Evolutionary conservation across 2,113 vertebrate species (phyloP), one percentile per base, ranked within the genome.

Genomic region (Periophthalmus modestus): DNA sequence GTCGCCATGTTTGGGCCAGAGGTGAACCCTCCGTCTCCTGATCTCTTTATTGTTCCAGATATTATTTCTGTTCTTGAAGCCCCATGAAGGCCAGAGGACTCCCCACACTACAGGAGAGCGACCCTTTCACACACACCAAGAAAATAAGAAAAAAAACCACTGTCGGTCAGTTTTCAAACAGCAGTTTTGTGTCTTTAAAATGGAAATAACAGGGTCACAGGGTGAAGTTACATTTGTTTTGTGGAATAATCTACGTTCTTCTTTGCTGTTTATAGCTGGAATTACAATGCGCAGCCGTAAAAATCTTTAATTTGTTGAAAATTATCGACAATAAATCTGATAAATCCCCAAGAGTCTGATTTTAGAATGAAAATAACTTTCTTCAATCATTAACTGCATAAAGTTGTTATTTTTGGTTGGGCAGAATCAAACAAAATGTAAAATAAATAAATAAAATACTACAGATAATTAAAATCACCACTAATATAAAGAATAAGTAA

Each of bases 151-250:
- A 67, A 52, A 72, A 71, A 62, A 54, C 19, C 9, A 48, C 77
- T 55, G 74, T 65, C 12, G 54, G 58, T 65, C 52, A 89, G 82
- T 80, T 81, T 75, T 69, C 57, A 71, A 85, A 86, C 86, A 89
- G 81, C 74, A 80, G 57, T 77, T 77, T 74, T 82, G 74, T 48
- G 34, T 88, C 75, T 87, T 39, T 52, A 15, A 63, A 75, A 77
- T 72, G 61, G 61, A 80, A 72, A 79, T 71, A 68, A 66, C 68
- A 50, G 54, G 65, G 61, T 34, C 18, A 2, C 19, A 63, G 47
- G 59, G 72, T 69, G 21, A 16, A 77, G 73, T n/a, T 18, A n/a
- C 19, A n/a, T n/a, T n/a, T n/a, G n/a, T 11, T 24, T 6, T 5
- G 57, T 28, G 55, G 9, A 57, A 57, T 23, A 57, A 57, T 59